These are phyloP conservation scores for Apodemus sylvaticus DNA, from an alignment of 2,113 vertebrate genomes.

Conservation along the genomic window DNA sequence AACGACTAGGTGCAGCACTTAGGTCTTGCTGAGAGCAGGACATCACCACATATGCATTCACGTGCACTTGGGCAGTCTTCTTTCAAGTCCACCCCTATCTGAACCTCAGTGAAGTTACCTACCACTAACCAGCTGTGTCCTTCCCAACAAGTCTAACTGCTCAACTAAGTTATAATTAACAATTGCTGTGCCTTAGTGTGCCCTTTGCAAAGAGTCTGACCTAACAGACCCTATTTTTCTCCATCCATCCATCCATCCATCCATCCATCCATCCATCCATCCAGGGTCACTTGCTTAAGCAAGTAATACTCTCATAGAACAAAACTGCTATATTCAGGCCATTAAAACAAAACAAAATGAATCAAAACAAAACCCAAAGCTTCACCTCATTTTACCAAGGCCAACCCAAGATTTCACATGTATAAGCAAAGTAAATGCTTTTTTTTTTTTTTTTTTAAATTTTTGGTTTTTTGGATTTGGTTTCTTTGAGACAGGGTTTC, in stretches of 20 bases:
- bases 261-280: no score
- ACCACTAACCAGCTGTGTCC: neutral
- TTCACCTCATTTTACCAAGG: neutral
- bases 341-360: neutral
- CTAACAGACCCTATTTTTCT: neutral
- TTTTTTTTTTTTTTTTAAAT: no score
- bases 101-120: neutral
- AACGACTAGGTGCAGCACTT: neutral
- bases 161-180: neutral
- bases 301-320: neutral
- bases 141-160: neutral
- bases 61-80: neutral
- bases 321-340: neutral
- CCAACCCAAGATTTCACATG: neutral
- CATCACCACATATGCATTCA: no score
- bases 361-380: neutral
- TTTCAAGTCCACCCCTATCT: neutral
- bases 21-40: neutral
- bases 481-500: no score
- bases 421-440: neutral
- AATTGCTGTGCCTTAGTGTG: neutral
- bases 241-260: no score
- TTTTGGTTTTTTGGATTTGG: no score
- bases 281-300: neutral
- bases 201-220: neutral